A percentile compares a stretch with the other conserved stretches of the same genome.
These are phyloP conservation scores for Brachionus asplanchnoidis DNA, from an alignment of 1,140 invertebrate genomes.

Conservation along the genomic window DNA sequence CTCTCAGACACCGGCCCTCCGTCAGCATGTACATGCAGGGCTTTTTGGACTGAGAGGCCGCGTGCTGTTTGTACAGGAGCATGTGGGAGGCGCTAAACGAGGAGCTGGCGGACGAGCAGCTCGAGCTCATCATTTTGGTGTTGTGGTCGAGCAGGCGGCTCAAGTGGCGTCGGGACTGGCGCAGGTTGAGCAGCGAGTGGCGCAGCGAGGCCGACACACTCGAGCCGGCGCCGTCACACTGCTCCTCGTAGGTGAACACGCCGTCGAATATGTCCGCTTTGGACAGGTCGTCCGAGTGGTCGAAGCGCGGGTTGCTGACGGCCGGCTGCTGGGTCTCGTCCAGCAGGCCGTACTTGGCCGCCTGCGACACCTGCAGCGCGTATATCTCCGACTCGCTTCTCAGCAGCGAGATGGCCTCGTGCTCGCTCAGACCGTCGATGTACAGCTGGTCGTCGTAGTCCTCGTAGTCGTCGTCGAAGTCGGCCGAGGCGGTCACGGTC, in stretches of 20 bases:
- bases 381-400: conserved; percentile 32
- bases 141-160: neutral
- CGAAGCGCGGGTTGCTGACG: neutral
- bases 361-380: conserved; percentile 26
- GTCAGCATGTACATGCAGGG: conserved; percentile 35
- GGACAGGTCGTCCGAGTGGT: neutral
- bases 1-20: conserved; percentile 59
- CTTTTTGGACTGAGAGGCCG: neutral
- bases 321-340: neutral
- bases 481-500: neutral
- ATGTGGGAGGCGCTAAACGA: conserved; percentile 1
- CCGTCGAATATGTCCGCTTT: conserved; percentile 14
- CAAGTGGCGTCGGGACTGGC: neutral
- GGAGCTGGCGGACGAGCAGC: conserved; percentile 8
- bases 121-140: neutral
- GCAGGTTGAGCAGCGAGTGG: conserved; percentile 11
- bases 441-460: conserved; percentile 19
- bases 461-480: neutral
- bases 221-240: neutral
- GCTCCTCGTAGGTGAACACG: conserved; percentile 22
- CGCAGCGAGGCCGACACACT: conserved; percentile 12
- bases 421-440: conserved; percentile 1
- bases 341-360: conserved; percentile 18
- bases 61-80: conserved; percentile 11
- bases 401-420: conserved; percentile 14